phyloP scores from a whole-genome alignment of 2,797 vertebrate genomes.

The Avahi laniger region DNA sequence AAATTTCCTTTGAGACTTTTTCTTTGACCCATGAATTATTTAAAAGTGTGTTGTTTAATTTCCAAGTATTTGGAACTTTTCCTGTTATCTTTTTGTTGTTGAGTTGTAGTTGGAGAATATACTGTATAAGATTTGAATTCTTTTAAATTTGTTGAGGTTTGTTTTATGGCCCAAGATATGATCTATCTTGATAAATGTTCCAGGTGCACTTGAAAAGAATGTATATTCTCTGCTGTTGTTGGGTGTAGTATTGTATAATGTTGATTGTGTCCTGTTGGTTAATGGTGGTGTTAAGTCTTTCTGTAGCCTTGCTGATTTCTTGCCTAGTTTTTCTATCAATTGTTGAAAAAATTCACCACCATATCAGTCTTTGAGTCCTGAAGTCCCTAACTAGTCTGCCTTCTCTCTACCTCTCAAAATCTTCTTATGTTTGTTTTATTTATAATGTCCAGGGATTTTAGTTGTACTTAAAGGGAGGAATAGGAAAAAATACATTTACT shows the following conservation, averaged over 20 bases:
- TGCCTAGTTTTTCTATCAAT: not conserved
- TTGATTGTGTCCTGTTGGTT: not conserved
- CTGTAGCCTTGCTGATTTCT: not conserved
- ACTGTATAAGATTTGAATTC: too few relatives aligned
- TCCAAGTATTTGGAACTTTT: too few relatives aligned
- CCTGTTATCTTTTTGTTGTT: too few relatives aligned
- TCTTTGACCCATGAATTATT: too few relatives aligned
- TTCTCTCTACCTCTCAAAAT: not conserved
- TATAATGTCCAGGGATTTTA: not conserved
- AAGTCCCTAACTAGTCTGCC: not conserved
- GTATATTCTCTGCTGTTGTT: not conserved
- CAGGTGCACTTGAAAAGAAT: not conserved
- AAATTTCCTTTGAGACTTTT: too few relatives aligned
- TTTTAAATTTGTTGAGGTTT: too few relatives aligned
- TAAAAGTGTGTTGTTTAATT: too few relatives aligned
- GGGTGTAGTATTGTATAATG: not conserved
- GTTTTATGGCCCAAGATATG: too few relatives aligned
- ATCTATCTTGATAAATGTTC: not conserved
- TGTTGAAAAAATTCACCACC: not conserved
- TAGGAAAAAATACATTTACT: not conserved
- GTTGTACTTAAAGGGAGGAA: not conserved
- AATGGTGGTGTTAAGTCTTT: not conserved
- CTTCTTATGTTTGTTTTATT: not conserved
- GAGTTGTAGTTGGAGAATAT: too few relatives aligned
- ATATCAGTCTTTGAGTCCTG: not conserved